These are phyloP conservation scores for Epinephelus moara DNA, from an alignment of 2,113 vertebrate species.

Conservation along the genomic window DNA sequence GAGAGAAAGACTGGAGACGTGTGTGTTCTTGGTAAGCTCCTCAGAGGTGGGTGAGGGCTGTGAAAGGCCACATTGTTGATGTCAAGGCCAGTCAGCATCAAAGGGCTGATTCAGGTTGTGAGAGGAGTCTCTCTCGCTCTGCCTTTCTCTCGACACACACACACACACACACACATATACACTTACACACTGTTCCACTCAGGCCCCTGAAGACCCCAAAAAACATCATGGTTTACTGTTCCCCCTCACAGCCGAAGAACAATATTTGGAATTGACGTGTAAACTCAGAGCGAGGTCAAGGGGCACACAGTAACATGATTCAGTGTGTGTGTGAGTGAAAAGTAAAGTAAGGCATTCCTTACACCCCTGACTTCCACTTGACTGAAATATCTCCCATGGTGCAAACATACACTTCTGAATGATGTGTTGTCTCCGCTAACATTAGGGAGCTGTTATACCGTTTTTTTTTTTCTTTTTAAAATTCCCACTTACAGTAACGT, in stretches of 20 bases:
- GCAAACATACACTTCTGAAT: conserved; percentile 25
- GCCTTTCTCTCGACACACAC: neutral
- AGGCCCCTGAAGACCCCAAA: conserved; percentile 57
- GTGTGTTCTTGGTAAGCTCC: conserved; percentile 66
- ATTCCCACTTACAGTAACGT: conserved; percentile 13
- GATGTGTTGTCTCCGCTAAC: conserved; percentile 5
- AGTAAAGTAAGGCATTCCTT: conserved; percentile 35
- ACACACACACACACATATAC: conserved; percentile 24
- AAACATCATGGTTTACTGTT: conserved; percentile 71
- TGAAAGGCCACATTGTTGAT: conserved; percentile 88
- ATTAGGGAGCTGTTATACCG: neutral
- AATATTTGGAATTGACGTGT: conserved; percentile 77
- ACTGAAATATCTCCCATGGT: conserved; percentile 34
- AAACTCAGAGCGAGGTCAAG: conserved; percentile 66
- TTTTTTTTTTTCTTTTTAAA: neutral
- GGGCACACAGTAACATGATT: conserved; percentile 49
- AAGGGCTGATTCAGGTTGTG: conserved; percentile 82
- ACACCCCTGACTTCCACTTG: conserved; percentile 20
- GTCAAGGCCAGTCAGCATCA: conserved; percentile 82
- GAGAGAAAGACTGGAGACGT: conserved; percentile 39
- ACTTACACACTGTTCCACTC: conserved; percentile 32
- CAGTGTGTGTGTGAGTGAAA: conserved; percentile 37
- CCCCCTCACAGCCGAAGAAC: conserved; percentile 68
- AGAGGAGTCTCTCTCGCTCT: conserved; percentile 62
- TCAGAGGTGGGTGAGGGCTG: conserved; percentile 81